Percentiles rank a stretch among this genome's conserved stretches.
Conservation (phyloP, 2,113 vertebrate species). For the Eublepharis macularius region DNA sequence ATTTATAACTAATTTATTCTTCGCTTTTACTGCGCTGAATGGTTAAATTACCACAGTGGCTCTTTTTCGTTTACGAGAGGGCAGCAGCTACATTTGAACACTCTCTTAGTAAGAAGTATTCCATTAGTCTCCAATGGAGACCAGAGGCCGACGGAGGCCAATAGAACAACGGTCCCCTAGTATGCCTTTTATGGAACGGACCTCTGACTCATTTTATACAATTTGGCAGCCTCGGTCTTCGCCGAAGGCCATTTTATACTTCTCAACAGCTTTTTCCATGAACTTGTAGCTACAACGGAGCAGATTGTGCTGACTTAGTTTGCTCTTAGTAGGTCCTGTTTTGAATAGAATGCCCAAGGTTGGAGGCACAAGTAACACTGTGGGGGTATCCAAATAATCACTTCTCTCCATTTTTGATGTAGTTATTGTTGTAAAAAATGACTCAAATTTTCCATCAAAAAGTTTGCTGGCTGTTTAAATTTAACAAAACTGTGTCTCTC, state of each 20-base stretch:
- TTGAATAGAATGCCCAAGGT: neutral
- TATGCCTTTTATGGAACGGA: constrained; percentile 66
- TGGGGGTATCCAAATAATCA: neutral
- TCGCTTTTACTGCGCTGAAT: constrained; percentile 68
- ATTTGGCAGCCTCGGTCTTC: constrained; percentile 47
- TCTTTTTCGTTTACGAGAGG: constrained; percentile 71
- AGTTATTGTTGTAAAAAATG: neutral
- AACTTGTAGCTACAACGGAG: constrained; percentile 37
- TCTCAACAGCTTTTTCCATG: constrained; percentile 45
- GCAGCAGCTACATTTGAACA: constrained; percentile 73
- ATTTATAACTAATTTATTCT: constrained; percentile 73
- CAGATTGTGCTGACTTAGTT: constrained; percentile 6
- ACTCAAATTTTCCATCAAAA: neutral
- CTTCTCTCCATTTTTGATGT: neutral
- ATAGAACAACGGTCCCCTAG: constrained; percentile 55
- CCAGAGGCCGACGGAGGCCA: constrained; percentile 61
- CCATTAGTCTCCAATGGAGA: constrained; percentile 75
- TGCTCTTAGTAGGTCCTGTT: neutral
- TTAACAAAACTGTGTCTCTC: neutral
- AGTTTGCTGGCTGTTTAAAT: neutral
- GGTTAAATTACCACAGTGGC: constrained; percentile 71
- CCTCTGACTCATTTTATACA: constrained; percentile 61
- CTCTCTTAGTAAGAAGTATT: constrained; percentile 72
- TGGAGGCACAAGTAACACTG: neutral
- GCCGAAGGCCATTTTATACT: constrained; percentile 47